phyloP scores from a whole-genome alignment of 2,113 vertebrate species.

The Drymodes brunneopygia region DNA sequence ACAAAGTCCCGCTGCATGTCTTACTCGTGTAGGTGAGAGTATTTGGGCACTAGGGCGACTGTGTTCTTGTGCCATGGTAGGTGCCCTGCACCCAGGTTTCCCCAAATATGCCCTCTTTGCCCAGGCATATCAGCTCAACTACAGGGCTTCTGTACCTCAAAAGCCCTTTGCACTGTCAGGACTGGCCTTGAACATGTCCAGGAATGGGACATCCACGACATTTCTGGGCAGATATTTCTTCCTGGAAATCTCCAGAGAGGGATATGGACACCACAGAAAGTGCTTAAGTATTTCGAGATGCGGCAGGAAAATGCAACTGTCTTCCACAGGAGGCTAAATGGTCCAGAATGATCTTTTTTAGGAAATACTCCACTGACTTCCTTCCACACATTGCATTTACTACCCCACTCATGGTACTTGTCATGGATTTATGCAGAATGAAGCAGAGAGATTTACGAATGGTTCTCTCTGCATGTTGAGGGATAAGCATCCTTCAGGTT shows the following conservation, averaged over 20 bases:
- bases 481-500: neutral
- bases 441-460: neutral
- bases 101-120: neutral
- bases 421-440: neutral
- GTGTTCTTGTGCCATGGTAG: no score
- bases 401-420: neutral
- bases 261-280: neutral
- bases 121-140: neutral
- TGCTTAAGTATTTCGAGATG: neutral
- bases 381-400: neutral
- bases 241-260: neutral
- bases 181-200: neutral
- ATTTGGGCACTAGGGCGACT: neutral
- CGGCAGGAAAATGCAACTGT: neutral
- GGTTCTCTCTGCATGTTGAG: neutral
- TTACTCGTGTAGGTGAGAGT: neutral
- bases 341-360: neutral
- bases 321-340: neutral
- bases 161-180: neutral
- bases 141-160: neutral
- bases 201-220: neutral
- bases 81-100: neutral
- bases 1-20: accelerated
- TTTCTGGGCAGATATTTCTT: neutral
- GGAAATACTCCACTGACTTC: neutral